A percentile compares a stretch with the other conserved stretches of the same genome.
Conservation (phyloP, 1,140 invertebrate species). For the Antheraea mylitta region DNA sequence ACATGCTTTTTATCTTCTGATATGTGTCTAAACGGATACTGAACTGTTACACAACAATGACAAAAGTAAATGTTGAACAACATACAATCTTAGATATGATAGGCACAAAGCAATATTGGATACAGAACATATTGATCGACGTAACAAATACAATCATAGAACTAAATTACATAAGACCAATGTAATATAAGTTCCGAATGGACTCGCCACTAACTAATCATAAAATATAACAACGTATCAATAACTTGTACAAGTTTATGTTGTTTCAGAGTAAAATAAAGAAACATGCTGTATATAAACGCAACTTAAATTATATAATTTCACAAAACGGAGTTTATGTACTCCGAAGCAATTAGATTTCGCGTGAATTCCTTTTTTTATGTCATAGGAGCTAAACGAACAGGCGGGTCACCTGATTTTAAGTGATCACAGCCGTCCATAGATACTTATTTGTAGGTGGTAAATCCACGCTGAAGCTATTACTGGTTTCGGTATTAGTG, state of each 20-base stretch:
- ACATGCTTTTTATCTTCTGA: no score
- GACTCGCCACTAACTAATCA: constrained; percentile 18
- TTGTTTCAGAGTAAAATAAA: neutral
- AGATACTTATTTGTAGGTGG: no score
- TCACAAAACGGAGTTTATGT: no score
- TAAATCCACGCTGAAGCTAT: no score
- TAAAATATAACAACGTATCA: neutral
- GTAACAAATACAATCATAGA: constrained; percentile 5
- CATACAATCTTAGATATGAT: neutral
- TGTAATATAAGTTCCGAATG: constrained; percentile 18
- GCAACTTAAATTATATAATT: no score
- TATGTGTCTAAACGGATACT: neutral
- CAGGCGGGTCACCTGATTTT: no score
- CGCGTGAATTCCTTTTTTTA: no score
- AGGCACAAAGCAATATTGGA: neutral
- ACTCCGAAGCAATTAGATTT: no score
- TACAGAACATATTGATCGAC: constrained; percentile 3
- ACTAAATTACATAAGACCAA: constrained; percentile 10
- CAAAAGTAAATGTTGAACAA: neutral
- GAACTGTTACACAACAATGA: neutral
- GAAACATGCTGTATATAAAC: no score
- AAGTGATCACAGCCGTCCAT: no score
- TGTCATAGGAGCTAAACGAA: no score
- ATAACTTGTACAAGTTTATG: constrained; percentile 8
- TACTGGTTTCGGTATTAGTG: no score